Evolutionary conservation across 2,113 vertebrate genomes (phyloP), one percentile per base, ranked within the genome.

Genomic region (Petaurus breviceps): DNA sequence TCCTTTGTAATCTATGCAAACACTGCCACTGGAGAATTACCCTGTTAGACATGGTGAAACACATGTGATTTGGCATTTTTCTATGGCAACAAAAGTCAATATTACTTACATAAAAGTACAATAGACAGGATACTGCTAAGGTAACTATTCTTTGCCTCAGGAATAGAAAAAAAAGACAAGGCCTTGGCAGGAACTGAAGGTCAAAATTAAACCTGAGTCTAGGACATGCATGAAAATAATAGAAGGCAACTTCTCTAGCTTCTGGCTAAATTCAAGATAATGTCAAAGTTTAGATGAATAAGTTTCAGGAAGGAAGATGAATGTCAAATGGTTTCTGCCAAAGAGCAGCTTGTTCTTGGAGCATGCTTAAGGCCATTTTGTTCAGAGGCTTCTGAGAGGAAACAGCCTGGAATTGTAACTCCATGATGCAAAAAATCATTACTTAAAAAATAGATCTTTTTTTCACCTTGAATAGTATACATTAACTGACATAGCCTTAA

Each of bases 201-300:
- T 97, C 95, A 96, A 37, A 95, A 97, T 57, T 19, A 91, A 46
- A 94, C 89, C 19, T 16, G 26, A 51, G 90, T 96, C 93, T 84
- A 95, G n/a, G 31, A 96, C 51, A 43, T 90, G 43, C 77, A 97
- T 92, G 55, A 94, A 98, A 96, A 92, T 37, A 26, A 90, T 95
- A 89, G 53, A 95, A 97, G 94, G 53, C 94, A 97, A 97, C 96
- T 90, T 96, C 28, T 94, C 61, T 95, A 90, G 91, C 61, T 95
- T 95, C 55, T 95, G 96, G 95, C 93, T 95, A 43, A 97, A 90
- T 95, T 94, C 37, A 94, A 47, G 95, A 54, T 96, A 57, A 84
- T 97, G 95, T 95, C 95, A 97, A 92, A 98, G 93, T 92, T 94
- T 96, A 97, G 96, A 97, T 95, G 98, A 97, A 97, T 95, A 61